Base-by-base conservation (phyloP, 1,140 invertebrate genomes). In the Agrilus planipennis region DNA sequence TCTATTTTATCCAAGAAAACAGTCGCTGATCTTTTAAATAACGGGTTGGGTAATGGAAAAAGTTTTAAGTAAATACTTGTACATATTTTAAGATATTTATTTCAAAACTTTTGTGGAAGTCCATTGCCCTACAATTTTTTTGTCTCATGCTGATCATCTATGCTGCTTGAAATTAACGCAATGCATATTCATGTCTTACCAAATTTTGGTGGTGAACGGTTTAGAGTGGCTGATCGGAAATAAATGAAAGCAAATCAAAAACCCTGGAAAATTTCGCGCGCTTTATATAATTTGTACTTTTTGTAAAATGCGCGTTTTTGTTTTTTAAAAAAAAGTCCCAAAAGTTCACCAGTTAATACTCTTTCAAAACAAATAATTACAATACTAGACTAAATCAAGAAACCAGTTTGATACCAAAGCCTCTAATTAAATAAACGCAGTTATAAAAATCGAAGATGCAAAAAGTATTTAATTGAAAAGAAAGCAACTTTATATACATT, bases 81-180 rank as follows among this genome's bases (percentile, higher is more conserved):
- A n/a, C n/a, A n/a, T n/a, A n/a, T 58, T 56, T 54, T 54, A 52
- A 58, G 49, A 55, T 59, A 58, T 62, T 62, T 62, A 62, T 62
- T 60, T 62, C 51, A 60, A 62, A 62, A 62, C n/a, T 60, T 56
- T 52, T 55, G 58, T 62, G 60, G 60, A 62, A 62, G 58, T 62
- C 60, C 60, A 60, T 53, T 60, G 59, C 60, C 58, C 58, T 62
- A 62, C 57, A 60, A 51, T 53, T 53, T 54, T 54, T 44, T 40
- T 44, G 18, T 51, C 50, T 53, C 45, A 55, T 55, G 46, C 51
- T 55, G 50, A 44, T 44, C 28, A 44, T 49, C 52, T 53, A 53
- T 52, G 44, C 45, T 55, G 45, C 34, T 34, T 43, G 49, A 44
- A 40, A 39, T 34, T 34, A 21, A 15, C 34, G 34, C 35, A 31